phyloP scores from a whole-genome alignment of 2,113 vertebrate species.

The Rhipidura dahli region DNA sequence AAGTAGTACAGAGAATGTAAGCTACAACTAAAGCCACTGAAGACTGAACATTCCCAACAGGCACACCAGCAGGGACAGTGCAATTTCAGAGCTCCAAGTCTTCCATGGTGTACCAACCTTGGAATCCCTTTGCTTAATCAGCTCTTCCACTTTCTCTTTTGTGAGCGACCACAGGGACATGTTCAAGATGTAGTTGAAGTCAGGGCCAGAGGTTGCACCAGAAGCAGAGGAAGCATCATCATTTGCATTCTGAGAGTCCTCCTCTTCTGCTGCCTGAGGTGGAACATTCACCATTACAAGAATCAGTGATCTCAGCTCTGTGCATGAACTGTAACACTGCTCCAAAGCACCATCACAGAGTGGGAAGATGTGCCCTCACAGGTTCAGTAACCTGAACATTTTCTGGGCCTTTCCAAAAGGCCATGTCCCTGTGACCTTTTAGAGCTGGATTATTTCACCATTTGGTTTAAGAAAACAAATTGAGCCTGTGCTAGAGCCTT shows the following conservation, averaged over 20 bases:
- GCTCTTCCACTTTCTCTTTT: constrained; percentile 96
- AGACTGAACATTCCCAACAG: not conserved
- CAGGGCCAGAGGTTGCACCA: constrained; percentile 86
- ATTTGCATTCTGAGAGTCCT: constrained; percentile 80
- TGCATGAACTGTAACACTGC: not conserved
- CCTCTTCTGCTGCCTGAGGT: constrained; percentile 86
- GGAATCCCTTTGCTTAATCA: constrained; percentile 91
- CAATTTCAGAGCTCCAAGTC: not conserved
- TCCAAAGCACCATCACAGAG: not conserved
- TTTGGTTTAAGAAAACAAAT: not conserved
- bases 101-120: constrained; percentile 81
- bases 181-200: constrained; percentile 99
- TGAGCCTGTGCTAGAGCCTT: not conserved
- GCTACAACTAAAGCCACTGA: not conserved
- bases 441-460: not conserved
- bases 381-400: not conserved
- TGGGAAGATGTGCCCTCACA: not conserved
- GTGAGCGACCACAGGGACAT: constrained; percentile 98
- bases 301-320: not conserved
- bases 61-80: not conserved
- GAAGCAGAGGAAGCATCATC: constrained; percentile 89
- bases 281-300: not conserved
- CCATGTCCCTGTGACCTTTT: not conserved
- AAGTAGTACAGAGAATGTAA: not conserved
- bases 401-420: not conserved